Percentiles rank a stretch among this genome's conserved stretches.
Conservation (phyloP, 2,888 invertebrate species). For the Athalia circularis region DNA sequence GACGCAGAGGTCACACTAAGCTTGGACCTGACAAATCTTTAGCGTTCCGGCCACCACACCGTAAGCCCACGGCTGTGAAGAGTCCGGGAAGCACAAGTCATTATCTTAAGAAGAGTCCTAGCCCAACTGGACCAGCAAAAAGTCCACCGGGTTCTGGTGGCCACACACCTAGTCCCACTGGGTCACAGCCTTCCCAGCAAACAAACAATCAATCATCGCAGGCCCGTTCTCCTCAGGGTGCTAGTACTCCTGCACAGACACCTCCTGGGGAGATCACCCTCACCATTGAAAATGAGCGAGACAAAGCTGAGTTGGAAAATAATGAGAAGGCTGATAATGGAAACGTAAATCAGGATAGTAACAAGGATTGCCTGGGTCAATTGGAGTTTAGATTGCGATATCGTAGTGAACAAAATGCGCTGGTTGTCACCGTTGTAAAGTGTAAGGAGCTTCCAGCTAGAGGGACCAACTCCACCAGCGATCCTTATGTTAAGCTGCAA, state of each 20-base stretch:
- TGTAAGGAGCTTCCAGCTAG: conserved; percentile 92
- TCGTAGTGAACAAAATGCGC: conserved; percentile 91
- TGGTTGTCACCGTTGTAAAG: conserved; percentile 93
- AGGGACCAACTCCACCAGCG: conserved; percentile 88
- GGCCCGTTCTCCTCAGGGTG: conserved; percentile 63
- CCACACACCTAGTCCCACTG: conserved; percentile 70
- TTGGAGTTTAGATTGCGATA: conserved; percentile 93
- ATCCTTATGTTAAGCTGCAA: conserved; percentile 98
- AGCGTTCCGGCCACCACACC: conserved; percentile 82
- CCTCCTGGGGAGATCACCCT: conserved; percentile 72
- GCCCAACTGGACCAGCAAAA: conserved; percentile 83
- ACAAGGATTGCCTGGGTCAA: conserved; percentile 83
- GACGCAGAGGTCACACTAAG: conserved; percentile 76
- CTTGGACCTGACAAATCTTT: conserved; percentile 78
- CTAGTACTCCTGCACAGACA: conserved; percentile 65
- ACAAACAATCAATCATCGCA: conserved; percentile 59
- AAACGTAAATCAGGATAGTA: conserved; percentile 77
- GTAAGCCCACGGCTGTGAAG: conserved; percentile 88
- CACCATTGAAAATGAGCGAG: conserved; percentile 75
- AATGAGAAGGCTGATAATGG: conserved; percentile 77
- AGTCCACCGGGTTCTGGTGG: conserved; percentile 77
- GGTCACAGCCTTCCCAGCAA: conserved; percentile 59
- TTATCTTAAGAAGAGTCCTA: conserved; percentile 94
- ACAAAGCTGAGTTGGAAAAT: conserved; percentile 77
- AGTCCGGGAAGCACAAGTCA: conserved; percentile 90